These are phyloP conservation scores for Centropus bengalensis DNA, from an alignment of 2,113 vertebrate species.

Conservation along the genomic window DNA sequence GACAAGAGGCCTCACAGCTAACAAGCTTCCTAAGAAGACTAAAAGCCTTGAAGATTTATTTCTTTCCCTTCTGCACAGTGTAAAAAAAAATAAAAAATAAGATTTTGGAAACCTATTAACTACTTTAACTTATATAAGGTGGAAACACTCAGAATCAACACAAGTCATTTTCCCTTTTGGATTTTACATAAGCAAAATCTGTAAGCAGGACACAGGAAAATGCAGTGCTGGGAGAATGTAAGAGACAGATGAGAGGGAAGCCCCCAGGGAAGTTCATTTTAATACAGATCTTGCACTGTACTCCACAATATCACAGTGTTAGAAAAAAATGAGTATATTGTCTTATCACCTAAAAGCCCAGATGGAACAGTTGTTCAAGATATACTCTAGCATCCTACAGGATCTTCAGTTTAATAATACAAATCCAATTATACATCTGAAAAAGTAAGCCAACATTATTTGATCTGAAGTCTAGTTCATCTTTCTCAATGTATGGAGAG, in stretches of 20 bases:
- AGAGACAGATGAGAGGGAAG: background rate
- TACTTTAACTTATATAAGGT: background rate
- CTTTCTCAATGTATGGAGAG: background rate
- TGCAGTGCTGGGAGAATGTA: background rate
- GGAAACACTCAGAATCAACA: background rate
- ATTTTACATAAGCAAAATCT: background rate
- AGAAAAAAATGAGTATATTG: background rate
- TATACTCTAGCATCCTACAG: background rate
- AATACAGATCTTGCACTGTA: background rate
- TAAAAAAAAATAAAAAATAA: slow-evolving; percentile 1
- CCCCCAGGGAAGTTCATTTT: background rate
- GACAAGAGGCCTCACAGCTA: background rate
- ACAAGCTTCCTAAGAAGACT: background rate
- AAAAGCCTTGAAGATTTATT: background rate
- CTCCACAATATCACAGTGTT: background rate
- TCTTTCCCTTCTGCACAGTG: background rate
- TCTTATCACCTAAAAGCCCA: slow-evolving; percentile 10
- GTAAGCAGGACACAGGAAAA: background rate
- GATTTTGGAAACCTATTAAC: background rate
- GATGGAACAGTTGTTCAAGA: background rate
- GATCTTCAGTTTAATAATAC: slow-evolving; percentile 2
- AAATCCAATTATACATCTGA: background rate
- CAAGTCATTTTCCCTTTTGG: background rate
- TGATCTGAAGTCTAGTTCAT: background rate
- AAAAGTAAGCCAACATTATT: background rate